phyloP scores from a whole-genome alignment of 2,888 invertebrate species.

The Stenolophus ochropezus region DNA sequence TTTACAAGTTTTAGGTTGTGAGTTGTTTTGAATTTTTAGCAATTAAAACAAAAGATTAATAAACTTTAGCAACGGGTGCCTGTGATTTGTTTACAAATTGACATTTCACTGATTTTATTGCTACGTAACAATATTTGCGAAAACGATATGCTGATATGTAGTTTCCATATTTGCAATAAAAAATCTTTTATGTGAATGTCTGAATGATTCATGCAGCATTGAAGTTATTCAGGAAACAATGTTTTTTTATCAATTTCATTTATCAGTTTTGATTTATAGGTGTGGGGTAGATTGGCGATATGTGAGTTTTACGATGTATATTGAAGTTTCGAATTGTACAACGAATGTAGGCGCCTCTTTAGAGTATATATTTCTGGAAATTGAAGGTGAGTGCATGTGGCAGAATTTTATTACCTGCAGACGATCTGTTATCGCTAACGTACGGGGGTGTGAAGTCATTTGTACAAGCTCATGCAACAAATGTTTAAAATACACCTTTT shows the following conservation, averaged over 20 bases:
- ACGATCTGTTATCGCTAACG: conserved; percentile 12
- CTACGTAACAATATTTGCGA: background rate
- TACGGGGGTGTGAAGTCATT: conserved; percentile 15
- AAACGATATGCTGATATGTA: conserved; percentile 5
- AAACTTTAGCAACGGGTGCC: background rate
- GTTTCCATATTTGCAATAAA: conserved; percentile 4
- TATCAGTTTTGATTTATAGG: conserved; percentile 42
- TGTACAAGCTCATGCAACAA: background rate
- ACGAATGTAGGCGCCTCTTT: conserved; percentile 21
- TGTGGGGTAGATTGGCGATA: conserved; percentile 30
- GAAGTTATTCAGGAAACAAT: conserved; percentile 39
- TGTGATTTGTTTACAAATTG: background rate
- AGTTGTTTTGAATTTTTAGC: too few species aligned
- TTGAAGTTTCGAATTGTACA: conserved; percentile 32
- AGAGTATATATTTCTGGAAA: conserved; percentile 9
- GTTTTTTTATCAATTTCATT: conserved; percentile 48
- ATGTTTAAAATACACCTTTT: background rate
- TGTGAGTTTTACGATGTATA: conserved; percentile 33
- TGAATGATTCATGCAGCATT: conserved; percentile 36
- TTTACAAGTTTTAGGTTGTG: too few species aligned
- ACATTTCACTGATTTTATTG: background rate
- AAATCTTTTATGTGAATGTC: conserved; percentile 34
- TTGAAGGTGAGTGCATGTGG: conserved; percentile 30
- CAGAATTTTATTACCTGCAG: background rate
- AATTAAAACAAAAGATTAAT: background rate